Percentiles rank a stretch among this genome's conserved stretches.
Evolutionary conservation across 1,140 invertebrate genomes (phyloP).

Genomic region (Latrodectus geometricus): DNA sequence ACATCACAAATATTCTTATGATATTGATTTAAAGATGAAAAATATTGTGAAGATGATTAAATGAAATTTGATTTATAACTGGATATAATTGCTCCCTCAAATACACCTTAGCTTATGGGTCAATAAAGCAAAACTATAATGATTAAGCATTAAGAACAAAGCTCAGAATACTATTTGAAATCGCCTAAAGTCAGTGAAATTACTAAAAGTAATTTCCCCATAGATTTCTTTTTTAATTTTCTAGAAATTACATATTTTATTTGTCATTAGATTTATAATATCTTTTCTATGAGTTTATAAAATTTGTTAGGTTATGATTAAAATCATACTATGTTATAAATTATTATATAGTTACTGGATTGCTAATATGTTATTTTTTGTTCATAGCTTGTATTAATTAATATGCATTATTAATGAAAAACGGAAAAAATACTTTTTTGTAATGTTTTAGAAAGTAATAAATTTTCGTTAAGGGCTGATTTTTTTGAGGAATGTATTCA

Average conservation of each 20-base stretch:
- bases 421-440: too few species aligned
- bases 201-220: neutral
- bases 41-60: neutral
- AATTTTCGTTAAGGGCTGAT: too few species aligned
- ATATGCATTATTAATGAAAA: too few species aligned
- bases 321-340: too few species aligned
- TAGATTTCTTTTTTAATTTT: neutral
- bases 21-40: neutral
- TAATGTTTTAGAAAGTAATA: too few species aligned
- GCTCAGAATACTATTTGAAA: neutral
- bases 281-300: neutral
- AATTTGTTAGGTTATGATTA: neutral
- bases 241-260: neutral
- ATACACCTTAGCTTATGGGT: neutral
- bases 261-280: neutral
- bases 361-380: too few species aligned
- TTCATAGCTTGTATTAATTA: too few species aligned
- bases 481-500: too few species aligned
- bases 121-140: neutral
- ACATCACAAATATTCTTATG: too few species aligned
- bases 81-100: neutral
- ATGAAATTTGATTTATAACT: neutral
- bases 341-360: too few species aligned
- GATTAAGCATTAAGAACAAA: neutral
- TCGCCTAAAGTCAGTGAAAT: neutral